These are phyloP conservation scores for Hemicrepidius hirtus DNA, from an alignment of 2,888 invertebrate genomes.

Conservation along the genomic window DNA sequence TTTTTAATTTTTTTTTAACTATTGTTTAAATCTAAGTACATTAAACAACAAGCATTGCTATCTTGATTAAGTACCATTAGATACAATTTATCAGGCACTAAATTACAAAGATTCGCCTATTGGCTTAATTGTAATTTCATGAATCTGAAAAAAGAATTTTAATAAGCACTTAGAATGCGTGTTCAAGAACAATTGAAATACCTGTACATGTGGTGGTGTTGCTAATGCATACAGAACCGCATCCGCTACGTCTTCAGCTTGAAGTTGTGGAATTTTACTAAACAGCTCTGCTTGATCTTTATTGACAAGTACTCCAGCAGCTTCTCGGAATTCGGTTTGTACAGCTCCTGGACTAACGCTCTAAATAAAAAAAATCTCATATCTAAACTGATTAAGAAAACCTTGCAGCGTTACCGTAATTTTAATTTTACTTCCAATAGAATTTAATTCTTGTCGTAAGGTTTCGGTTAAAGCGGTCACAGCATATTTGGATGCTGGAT, in stretches of 20 bases:
- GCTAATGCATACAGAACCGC: conserved; percentile 41
- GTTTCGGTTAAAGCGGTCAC: conserved; percentile 67
- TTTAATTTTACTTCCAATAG: conserved; percentile 38
- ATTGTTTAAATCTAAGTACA: too few species aligned
- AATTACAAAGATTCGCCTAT: too few species aligned
- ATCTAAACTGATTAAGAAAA: background rate
- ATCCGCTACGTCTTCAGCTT: conserved; percentile 48
- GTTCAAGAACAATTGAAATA: too few species aligned
- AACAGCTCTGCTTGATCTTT: too few species aligned
- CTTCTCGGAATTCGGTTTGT: conserved; percentile 28
- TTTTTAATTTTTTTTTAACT: too few species aligned
- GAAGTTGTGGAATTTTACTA: too few species aligned
- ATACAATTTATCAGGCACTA: too few species aligned
- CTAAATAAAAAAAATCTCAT: conserved; percentile 3
- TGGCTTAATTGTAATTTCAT: too few species aligned
- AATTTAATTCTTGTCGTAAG: conserved; percentile 58
- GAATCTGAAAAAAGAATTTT: too few species aligned
- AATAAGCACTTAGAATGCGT: too few species aligned
- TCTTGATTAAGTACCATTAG: too few species aligned
- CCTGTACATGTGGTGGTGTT: conserved; percentile 50
- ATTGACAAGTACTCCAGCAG: background rate
- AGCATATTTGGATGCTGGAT: conserved; percentile 65
- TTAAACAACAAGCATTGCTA: too few species aligned
- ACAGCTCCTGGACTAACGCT: conserved; percentile 46
- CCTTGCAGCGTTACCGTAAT: conserved; percentile 33